Evolutionary conservation across 2,888 invertebrate genomes (phyloP), one percentile per base, ranked within the genome.

Genomic region (Scaptomyza polygonia): DNA sequence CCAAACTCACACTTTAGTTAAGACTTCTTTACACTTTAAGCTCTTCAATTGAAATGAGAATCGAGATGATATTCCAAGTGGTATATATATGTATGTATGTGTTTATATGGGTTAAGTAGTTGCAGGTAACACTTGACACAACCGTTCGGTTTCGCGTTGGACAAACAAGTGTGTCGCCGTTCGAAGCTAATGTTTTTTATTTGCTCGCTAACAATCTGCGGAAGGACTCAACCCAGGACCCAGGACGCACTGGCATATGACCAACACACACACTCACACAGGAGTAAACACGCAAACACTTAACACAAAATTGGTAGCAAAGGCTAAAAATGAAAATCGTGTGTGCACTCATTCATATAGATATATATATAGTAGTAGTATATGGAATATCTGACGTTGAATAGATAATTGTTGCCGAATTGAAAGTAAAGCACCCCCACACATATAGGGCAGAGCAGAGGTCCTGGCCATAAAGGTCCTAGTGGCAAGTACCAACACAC

Each of bases 401-500:
- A 89, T 84, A 89, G 88, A 89, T 88, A 88, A 88, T 89, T 88
- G 88, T 80, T 56, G 72, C 77, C 80, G 74, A 81, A 89, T 84
- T 81, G 83, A 79, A 74, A 84, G 81, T 78, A 75, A 77, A 75
- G 61, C 78, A 77, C 72, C 64, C 74, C 59, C 39, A 43, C 45
- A 36, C n/a, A 43, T 55, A 34, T 21, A 21, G 21, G 3, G 21
- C 14, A 6, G 47, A 14, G 56, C 34, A 36, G 39, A 52, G 43
- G 11, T 58, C 65, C 59, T 47, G 44, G 32, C 18, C 36, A 36
- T 3, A 32, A 18, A 67, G 61, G 58, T 58, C 49, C 64, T 63
- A 9, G 82, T 75, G 78, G 68, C 82, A 78, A 78, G 76, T 77
- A 8, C 36, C 14, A 16, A 18, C 40, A 40, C 9, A 48, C 30